A percentile compares a stretch with the other conserved stretches of the same genome.
Conservation (phyloP, 2,797 vertebrate species). For the Chrysocyon brachyurus region DNA sequence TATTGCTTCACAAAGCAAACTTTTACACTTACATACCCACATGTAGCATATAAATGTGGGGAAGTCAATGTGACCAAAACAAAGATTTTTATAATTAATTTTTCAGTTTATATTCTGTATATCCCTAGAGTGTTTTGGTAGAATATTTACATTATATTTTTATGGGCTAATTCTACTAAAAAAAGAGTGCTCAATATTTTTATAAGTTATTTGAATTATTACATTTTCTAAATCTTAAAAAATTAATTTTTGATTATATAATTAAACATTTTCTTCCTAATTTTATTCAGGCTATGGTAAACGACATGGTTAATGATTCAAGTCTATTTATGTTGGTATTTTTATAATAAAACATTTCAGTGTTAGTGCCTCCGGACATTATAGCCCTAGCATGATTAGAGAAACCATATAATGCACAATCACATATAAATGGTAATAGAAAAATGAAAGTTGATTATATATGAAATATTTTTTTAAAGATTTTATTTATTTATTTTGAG, state of each 20-base stretch:
- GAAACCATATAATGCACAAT: not conserved
- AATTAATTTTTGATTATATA: not conserved
- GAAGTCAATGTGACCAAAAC: not conserved
- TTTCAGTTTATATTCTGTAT: not conserved
- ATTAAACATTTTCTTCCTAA: not conserved
- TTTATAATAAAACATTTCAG: not conserved
- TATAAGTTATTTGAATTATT: not conserved
- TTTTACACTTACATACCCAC: not conserved
- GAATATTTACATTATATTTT: not conserved
- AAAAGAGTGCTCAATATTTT: not conserved
- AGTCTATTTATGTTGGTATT: not conserved
- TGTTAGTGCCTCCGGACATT: not conserved
- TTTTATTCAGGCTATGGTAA: not conserved
- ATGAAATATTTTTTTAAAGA: not conserved
- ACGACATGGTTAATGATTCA: not conserved
- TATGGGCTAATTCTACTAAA: not conserved
- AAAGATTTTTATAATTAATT: not conserved
- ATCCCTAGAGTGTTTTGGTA: not conserved
- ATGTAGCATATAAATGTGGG: not conserved
- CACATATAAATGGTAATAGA: not conserved
- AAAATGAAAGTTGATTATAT: not conserved
- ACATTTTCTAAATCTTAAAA: not conserved
- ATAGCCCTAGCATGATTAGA: not conserved
- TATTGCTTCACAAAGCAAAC: not conserved
- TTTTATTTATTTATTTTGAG: not conserved